phyloP scores from a whole-genome alignment of 2,113 vertebrate genomes.

The Ariopsis seemanni region DNA sequence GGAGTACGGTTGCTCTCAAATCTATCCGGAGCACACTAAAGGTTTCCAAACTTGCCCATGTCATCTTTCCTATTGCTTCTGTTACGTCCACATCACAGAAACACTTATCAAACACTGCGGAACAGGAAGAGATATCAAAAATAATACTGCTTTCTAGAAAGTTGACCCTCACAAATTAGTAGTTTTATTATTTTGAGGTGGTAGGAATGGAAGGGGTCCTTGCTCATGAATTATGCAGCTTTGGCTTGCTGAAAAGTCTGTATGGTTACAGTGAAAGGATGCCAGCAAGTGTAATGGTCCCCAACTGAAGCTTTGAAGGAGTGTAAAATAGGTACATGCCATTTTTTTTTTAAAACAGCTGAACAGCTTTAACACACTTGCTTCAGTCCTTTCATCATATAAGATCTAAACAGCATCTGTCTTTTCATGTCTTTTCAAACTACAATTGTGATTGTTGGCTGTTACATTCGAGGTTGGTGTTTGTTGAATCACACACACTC shows the following conservation, averaged over 20 bases:
- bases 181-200: neutral
- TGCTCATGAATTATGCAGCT: neutral
- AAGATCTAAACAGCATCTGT: neutral
- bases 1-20: neutral
- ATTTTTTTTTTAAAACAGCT: neutral
- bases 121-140: neutral
- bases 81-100: constrained; percentile 7
- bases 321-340: neutral
- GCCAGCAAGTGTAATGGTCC: neutral
- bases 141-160: neutral
- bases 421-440: neutral
- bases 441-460: neutral
- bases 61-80: neutral
- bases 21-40: neutral
- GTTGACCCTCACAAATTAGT: neutral
- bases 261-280: neutral
- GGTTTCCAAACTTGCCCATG: neutral
- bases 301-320: neutral
- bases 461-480: neutral
- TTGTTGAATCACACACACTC: neutral
- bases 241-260: neutral
- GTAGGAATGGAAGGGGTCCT: neutral
- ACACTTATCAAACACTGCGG: neutral
- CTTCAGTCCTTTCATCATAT: neutral
- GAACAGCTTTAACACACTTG: neutral